A percentile compares a stretch with the other conserved stretches of the same genome.
phyloP scores from a whole-genome alignment of 2,113 vertebrate genomes.

The Petrocephalus zakoni region DNA sequence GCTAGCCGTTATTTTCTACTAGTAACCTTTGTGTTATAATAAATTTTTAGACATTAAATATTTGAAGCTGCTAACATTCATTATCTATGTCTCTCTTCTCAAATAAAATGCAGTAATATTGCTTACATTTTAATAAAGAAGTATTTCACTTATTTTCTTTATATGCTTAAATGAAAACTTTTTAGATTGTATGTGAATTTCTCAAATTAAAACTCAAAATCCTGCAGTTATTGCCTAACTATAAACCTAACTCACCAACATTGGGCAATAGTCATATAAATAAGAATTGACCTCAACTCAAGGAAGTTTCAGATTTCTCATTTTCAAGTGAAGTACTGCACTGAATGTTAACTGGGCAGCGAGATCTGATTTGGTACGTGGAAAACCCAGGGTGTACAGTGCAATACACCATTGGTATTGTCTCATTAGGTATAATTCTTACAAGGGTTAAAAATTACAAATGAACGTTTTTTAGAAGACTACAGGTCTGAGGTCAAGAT shows the following conservation, averaged over 20 bases:
- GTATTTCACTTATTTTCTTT: not conserved
- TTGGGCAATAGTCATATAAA: not conserved
- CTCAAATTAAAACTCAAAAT: not conserved
- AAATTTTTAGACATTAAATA: not conserved
- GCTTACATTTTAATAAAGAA: not conserved
- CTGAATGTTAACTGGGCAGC: not conserved
- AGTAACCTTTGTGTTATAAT: constrained; percentile 13
- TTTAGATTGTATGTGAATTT: not conserved
- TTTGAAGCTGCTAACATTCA: not conserved
- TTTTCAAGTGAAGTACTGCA: not conserved
- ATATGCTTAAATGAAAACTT: not conserved
- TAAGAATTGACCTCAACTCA: not conserved
- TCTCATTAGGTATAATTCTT: not conserved
- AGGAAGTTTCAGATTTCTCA: not conserved
- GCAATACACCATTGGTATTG: not conserved
- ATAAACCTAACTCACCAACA: not conserved
- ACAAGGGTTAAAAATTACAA: not conserved
- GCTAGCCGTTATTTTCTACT: not conserved
- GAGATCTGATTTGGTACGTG: not conserved
- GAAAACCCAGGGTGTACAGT: not conserved
- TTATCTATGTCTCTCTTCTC: not conserved
- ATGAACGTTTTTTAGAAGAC: not conserved
- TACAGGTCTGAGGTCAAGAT: not conserved
- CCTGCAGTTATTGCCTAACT: not conserved
- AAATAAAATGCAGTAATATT: not conserved